Base-by-base conservation (phyloP, 2,113 vertebrate genomes). In the Trinectes maculatus region DNA sequence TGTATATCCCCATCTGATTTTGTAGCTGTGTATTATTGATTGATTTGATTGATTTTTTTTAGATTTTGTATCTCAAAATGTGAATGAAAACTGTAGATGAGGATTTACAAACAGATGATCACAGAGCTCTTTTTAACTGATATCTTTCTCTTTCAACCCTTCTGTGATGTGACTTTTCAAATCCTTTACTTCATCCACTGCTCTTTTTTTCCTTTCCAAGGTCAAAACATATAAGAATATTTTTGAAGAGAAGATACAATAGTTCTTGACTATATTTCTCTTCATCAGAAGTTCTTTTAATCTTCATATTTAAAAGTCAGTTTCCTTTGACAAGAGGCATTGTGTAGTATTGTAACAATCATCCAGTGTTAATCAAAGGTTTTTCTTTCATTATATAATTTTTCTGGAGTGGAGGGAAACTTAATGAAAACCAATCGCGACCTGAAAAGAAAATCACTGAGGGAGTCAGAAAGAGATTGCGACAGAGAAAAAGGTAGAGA, bases 61-160 rank as follows among this genome's bases (percentile, higher is more conserved):
- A 11, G 3, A n/a, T 28, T n/a, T 28, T 26, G 6, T 33, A 6
- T 7, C 31, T 10, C 3, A n/a, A 48, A 36, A 55, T 55, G 12
- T 15, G n/a, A 34, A 43, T 24, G 12, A 54, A 43, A 5, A 36
- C 22, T 44, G 3, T 5, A 1, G 40, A 55, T 3, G 16, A 21
- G 5, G 10, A 46, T 66, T 53, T 19, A 53, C 39, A 37, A 21
- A 58, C n/a, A 51, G 54, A 37, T 58, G 29, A 60, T 66, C 25
- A 36, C 13, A 58, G 28, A 56, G 22, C 9, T 39, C n/a, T n/a
- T n/a, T n/a, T n/a, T n/a, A n/a, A n/a, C n/a, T n/a, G n/a, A n/a
- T n/a, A 6, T 40, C 24, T 8, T 42, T 34, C 3, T 64, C 43
- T 49, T 21, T 33, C 19, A 10, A 10, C 11, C 34, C 19, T 21